phyloP scores from a whole-genome alignment of 2,797 vertebrate species.

The Squalus acanthias region DNA sequence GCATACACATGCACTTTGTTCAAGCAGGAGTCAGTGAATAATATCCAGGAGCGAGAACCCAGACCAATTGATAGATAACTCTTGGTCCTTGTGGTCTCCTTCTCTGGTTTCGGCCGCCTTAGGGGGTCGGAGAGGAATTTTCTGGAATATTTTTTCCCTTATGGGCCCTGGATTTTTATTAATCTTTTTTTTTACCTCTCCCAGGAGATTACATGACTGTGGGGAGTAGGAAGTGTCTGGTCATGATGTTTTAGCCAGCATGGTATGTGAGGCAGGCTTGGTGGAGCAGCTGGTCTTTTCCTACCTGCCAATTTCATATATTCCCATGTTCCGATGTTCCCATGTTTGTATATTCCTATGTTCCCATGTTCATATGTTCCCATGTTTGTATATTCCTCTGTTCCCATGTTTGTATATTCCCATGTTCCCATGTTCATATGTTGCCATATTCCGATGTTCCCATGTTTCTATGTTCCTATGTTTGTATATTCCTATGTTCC shows the following conservation, averaged over 20 bases:
- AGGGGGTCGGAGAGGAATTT: too few species aligned
- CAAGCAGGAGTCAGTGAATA: neutral
- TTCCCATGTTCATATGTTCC: too few species aligned
- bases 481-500: too few species aligned
- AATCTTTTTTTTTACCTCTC: neutral
- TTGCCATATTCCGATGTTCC: too few species aligned
- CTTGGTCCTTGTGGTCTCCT: neutral
- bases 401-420: too few species aligned
- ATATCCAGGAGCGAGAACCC: neutral
- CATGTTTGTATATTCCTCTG: too few species aligned
- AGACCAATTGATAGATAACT: neutral
- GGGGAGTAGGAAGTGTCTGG: neutral
- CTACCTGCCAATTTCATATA: too few species aligned
- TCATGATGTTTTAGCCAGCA: neutral
- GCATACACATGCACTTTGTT: neutral
- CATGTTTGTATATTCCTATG: too few species aligned
- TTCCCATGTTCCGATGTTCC: too few species aligned
- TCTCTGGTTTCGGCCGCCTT: neutral
- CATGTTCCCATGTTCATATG: too few species aligned
- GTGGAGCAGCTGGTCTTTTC: too few species aligned
- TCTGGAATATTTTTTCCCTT: neutral
- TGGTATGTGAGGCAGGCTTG: neutral
- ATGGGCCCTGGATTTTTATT: neutral
- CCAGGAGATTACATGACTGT: neutral
- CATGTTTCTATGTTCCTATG: too few species aligned